Conservation (phyloP, 2,113 vertebrate species). For the Amphilophus citrinellus region DNA sequence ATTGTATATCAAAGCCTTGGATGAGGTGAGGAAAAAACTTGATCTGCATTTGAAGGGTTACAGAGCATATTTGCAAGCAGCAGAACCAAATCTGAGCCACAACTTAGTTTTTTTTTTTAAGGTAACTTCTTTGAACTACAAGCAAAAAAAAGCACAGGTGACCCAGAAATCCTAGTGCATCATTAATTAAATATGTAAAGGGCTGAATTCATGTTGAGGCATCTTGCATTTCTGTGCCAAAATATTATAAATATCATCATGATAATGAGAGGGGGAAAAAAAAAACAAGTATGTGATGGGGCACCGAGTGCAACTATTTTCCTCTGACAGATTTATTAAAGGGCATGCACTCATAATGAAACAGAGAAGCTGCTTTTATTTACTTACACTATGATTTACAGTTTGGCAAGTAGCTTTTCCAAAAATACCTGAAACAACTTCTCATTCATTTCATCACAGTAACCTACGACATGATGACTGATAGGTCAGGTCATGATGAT, state of each 20-base stretch:
- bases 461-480: conserved; percentile 19
- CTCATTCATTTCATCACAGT: background rate
- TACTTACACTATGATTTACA: conserved; percentile 59
- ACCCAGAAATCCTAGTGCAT: conserved; percentile 60
- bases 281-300: conserved; percentile 17
- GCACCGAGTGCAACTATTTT: conserved; percentile 45
- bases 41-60: conserved; percentile 29
- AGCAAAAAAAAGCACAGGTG: conserved; percentile 41
- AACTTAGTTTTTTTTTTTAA: conserved; percentile 45
- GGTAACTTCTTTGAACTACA: conserved; percentile 32
- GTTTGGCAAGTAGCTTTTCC: conserved; percentile 50
- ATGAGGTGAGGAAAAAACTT: conserved; percentile 8
- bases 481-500: conserved; percentile 7
- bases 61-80: conserved; percentile 10
- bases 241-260: conserved; percentile 54
- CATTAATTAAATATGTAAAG: conserved; percentile 54
- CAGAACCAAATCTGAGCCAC: conserved; percentile 16
- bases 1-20: conserved; percentile 44
- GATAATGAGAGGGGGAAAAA: background rate
- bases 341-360: conserved; percentile 47
- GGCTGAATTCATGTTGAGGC: conserved; percentile 51
- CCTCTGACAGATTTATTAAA: conserved; percentile 62
- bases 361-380: conserved; percentile 63
- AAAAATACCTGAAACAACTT: conserved; percentile 44
- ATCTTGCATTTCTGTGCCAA: conserved; percentile 45